These are phyloP conservation scores for Syngnathus floridae DNA, from an alignment of 2,113 vertebrate genomes.

Conservation along the genomic window DNA sequence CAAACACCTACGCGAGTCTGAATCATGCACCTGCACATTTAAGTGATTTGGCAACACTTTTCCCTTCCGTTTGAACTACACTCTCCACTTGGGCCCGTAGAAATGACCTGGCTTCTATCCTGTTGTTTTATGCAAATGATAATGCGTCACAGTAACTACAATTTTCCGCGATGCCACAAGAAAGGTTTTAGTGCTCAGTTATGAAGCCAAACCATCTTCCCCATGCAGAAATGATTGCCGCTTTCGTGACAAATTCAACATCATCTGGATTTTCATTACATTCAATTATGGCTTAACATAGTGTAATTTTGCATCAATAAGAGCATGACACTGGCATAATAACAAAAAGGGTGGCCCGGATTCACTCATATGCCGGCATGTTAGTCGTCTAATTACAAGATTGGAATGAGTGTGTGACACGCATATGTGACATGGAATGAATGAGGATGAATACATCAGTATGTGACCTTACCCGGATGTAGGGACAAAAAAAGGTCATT, in stretches of 20 bases:
- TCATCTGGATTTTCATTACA: too few species aligned
- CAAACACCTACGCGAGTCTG: constrained; percentile 16
- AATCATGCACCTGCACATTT: constrained; percentile 23
- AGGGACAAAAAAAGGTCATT: too few species aligned
- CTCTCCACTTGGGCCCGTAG: constrained; percentile 17
- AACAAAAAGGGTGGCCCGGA: too few species aligned
- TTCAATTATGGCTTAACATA: not conserved
- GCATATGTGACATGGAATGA: too few species aligned
- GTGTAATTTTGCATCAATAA: too few species aligned
- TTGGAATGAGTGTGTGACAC: too few species aligned
- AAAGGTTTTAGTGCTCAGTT: constrained; percentile 10
- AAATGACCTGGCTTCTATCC: constrained; percentile 7
- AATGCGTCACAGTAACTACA: constrained; percentile 25
- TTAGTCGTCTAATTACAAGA: too few species aligned
- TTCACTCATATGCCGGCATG: too few species aligned
- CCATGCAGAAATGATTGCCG: not conserved
- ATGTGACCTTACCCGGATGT: too few species aligned
- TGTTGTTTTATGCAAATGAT: constrained; percentile 39
- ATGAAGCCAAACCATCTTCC: constrained; percentile 14
- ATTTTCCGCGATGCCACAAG: not conserved
- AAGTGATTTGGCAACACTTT: constrained; percentile 21
- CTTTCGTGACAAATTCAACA: too few species aligned
- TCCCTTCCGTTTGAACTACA: constrained; percentile 14
- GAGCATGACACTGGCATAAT: too few species aligned
- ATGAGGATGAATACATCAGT: too few species aligned